Evolutionary conservation across 2,888 invertebrate species (phyloP).

Genomic region (Chironomus tentans): DNA sequence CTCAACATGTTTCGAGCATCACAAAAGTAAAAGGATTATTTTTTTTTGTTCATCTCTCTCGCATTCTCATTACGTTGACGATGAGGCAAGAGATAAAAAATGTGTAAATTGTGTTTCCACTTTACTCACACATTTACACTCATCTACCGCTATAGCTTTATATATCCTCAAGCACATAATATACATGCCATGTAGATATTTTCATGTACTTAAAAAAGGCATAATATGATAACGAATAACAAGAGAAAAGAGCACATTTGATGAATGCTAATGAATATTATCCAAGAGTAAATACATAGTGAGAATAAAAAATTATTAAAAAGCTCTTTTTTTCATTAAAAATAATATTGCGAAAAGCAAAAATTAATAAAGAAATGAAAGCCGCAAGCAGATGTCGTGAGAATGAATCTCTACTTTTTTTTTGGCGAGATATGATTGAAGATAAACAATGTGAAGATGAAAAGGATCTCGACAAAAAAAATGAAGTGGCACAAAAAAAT

Average conservation of each 20-base stretch:
- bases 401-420: background rate
- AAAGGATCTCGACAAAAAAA: background rate
- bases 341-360: no score
- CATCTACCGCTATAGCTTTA: no score
- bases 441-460: background rate
- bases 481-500: background rate
- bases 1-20: no score
- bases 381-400: background rate
- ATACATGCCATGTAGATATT: no score
- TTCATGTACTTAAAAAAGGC: no score
- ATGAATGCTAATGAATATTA: slow-evolving; percentile 20
- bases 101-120: no score
- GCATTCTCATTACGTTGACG: no score
- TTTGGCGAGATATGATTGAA: background rate
- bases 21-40: no score
- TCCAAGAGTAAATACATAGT: background rate
- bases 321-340: background rate
- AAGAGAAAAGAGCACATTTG: slow-evolving; percentile 5
- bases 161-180: no score
- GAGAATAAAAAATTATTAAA: background rate
- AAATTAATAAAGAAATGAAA: background rate
- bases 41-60: no score
- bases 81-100: no score
- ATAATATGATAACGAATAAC: background rate
- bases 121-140: no score